Evolutionary conservation across 2,888 invertebrate species (phyloP).

Genomic region (Dasypolia templi): DNA sequence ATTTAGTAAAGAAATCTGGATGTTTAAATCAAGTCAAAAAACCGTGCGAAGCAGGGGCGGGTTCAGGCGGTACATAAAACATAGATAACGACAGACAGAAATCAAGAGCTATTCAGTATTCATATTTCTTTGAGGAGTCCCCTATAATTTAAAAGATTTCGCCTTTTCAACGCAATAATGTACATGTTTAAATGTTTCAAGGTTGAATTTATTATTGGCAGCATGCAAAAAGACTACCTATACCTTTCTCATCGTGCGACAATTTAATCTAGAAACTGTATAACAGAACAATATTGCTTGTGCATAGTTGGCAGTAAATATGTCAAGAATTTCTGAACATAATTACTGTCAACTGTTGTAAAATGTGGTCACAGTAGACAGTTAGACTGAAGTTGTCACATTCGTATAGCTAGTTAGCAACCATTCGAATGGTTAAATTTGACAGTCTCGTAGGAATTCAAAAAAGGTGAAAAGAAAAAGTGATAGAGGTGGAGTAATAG

Average conservation of each 20-base stretch:
- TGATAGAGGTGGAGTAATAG: too few species aligned
- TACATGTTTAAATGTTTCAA: neutral
- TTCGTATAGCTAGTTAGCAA: too few species aligned
- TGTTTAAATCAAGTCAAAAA: neutral
- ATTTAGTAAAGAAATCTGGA: neutral
- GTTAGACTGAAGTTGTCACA: too few species aligned
- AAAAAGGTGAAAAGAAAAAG: too few species aligned
- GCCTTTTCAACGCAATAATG: neutral
- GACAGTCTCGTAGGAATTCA: too few species aligned
- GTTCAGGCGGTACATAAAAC: neutral
- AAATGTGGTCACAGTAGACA: neutral
- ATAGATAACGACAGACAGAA: neutral
- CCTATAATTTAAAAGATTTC: slow-evolving; percentile 22
- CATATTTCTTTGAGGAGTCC: neutral
- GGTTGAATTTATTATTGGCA: neutral
- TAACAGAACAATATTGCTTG: neutral
- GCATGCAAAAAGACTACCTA: neutral
- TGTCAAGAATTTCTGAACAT: neutral
- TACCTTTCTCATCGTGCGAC: slow-evolving; percentile 4
- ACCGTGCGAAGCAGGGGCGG: neutral
- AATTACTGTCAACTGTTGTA: neutral
- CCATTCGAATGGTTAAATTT: too few species aligned
- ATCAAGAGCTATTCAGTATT: slow-evolving; percentile 36
- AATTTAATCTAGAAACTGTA: slow-evolving; percentile 16
- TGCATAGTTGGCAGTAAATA: neutral